Evolutionary conservation across 2,888 invertebrate genomes (phyloP), one percentile per base, ranked within the genome.

Genomic region (Horisme vitalbata): DNA sequence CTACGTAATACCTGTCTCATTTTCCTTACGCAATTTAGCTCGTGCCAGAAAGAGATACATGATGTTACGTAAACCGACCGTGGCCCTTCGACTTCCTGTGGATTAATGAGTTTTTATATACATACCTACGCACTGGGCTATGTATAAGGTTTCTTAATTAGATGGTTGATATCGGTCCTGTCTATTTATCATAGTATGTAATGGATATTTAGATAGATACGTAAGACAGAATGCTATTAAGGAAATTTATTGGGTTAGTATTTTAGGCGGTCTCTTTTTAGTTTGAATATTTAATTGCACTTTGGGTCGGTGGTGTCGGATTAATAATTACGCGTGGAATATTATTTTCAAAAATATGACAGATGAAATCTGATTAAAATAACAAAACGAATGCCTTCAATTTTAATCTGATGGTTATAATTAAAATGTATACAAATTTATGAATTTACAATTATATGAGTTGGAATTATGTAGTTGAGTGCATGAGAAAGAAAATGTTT

Each of bases 1-100:
- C 75, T 76, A 74, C 71, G 74, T 75, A 76, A 65, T 77, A 72
- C 73, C 72, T 59, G 71, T 86, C 85, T 77, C 86, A 71, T 61
- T 85, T 70, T 58, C 52, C 52, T 61, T 49, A 68, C 61, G 51
- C 37, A 49, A 61, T 55, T 48, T 50, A 57, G 43, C 45, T 39
- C 38, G 47, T 15, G 60, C 28, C 36, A 50, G 65, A 75, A 56
- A 61, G 75, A 70, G 84, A 86, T 63, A 63, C 59, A 55, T 13
- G 32, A 52, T 21, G 55, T 70, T 68, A 65, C 60, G 61, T 65
- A 65, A 70, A 62, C 64, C 45, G 43, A 65, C 63, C 63, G 67
- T 67, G 68, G 67, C 65, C 71, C 67, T 57, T 63, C 68, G 63
- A 65, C 66, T 71, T 71, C 61, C 59, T 67, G 61, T 62, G 74